Evolutionary conservation across 2,113 vertebrate species (phyloP).

Genomic region (Trogon surrucura): DNA sequence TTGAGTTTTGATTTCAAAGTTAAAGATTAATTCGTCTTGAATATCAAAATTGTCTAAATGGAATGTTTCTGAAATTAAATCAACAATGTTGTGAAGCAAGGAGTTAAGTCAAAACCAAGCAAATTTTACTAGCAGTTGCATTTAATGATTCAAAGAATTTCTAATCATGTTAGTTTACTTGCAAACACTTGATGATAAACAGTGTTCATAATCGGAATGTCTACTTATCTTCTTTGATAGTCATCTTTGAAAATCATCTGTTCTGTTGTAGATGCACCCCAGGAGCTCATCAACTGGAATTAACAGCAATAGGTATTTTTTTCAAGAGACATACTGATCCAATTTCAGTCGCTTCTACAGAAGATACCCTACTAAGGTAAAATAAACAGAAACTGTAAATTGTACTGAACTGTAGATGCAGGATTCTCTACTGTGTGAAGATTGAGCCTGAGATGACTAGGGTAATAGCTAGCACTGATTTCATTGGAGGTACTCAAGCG

Average conservation of each 20-base stretch:
- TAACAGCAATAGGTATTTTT: background rate
- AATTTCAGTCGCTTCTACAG: background rate
- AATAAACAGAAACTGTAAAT: background rate
- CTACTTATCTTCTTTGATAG: background rate
- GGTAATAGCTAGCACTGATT: background rate
- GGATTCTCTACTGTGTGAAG: background rate
- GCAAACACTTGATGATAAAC: background rate
- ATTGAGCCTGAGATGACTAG: background rate
- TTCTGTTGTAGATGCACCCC: background rate
- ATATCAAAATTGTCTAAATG: background rate
- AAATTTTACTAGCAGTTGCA: background rate
- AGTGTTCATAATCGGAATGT: background rate
- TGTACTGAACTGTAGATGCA: background rate
- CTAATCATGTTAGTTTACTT: background rate
- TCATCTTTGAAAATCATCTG: background rate
- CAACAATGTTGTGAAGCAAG: background rate
- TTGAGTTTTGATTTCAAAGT: background rate
- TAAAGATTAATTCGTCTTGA: background rate
- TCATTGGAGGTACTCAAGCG: background rate
- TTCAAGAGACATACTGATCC: background rate
- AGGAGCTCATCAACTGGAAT: background rate
- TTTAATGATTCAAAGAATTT: background rate
- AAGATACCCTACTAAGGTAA: background rate
- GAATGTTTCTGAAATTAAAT: background rate
- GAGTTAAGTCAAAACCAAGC: background rate